These are phyloP conservation scores for Monarcha castaneiventris DNA, from an alignment of 2,113 vertebrate genomes.

Conservation along the genomic window DNA sequence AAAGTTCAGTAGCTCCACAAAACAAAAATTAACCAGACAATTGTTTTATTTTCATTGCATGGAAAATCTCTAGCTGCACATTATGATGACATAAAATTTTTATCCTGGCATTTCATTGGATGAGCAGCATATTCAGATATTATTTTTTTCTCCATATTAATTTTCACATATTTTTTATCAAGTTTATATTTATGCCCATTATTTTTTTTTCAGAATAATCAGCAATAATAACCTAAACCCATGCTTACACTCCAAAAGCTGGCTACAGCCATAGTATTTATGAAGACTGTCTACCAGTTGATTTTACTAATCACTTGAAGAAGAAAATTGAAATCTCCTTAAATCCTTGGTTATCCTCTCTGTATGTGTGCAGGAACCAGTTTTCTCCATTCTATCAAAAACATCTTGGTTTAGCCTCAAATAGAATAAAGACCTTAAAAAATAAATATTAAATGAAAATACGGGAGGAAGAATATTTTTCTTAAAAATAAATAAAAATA, in stretches of 20 bases:
- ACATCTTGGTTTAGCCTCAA: not conserved
- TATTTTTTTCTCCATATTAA: not conserved
- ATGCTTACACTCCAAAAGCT: not conserved
- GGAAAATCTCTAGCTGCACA: fast-evolving
- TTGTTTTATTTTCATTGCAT: not conserved
- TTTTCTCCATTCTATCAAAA: not conserved
- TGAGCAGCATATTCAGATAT: not conserved
- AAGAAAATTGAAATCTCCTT: not conserved
- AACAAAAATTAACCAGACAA: not conserved
- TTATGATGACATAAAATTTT: not conserved
- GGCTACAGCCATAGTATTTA: not conserved
- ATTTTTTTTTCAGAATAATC: not conserved
- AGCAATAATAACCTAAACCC: not conserved
- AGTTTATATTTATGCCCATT: not conserved
- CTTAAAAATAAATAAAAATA: not conserved
- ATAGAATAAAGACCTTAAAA: not conserved
- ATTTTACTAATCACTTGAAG: not conserved
- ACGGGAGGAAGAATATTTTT: not conserved
- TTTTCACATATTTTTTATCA: not conserved
- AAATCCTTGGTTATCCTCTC: not conserved
- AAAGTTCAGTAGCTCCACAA: not conserved
- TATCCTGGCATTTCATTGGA: not conserved
- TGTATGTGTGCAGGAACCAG: fast-evolving
- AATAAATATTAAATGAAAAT: not conserved
- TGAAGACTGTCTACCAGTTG: not conserved